Evolutionary conservation across 2,797 vertebrate species (phyloP), one percentile per base, ranked within the genome.

Genomic region (Gymnoscopelus microlampas): DNA sequence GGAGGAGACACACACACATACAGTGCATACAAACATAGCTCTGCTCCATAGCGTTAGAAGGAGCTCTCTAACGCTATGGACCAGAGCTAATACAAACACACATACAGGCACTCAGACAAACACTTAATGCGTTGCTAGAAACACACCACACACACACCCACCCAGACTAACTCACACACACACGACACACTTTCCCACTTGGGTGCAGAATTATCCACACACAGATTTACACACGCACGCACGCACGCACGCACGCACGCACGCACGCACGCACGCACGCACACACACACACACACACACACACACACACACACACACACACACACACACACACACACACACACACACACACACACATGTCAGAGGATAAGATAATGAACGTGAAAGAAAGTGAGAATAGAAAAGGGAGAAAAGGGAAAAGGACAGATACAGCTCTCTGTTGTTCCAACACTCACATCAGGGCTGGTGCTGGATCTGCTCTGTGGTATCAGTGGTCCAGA

Each of bases 301-400:
- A 58, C 56, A 58, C 56, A 29, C 56, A 26, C 15, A 23, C 35
- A 61, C 23, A 23, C 35, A 23, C 35, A 61, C 60, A 49, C 60
- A 61, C 60, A 19, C 35, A 61, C 60, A 19, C 60, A 7, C 35
- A 35, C 32, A 56, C 29, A 6, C 19, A 60, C 32, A 39, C 29
- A 2, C 58, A 60, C 7, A 44, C 60, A 24, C 15, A 26, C 5
- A 6, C 35, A 44, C 26, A 55, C 29, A 6, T n/a, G 24, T 24
- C 15, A 24, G 69, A 65, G 73, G 13, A 53, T 3, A 1, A 8
- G 23, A 49, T 26, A 67, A 65, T 51, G 19, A 29, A 56, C 15
- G 24, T 53, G n/a, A 75, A 69, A 24, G 26, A 55, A 77, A 60
- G 81, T 74, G 75, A 53, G 81, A 80, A 70, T 68, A 44, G 2